Base-by-base conservation (phyloP, 2,113 vertebrate species). In the Takifugu flavidus region DNA sequence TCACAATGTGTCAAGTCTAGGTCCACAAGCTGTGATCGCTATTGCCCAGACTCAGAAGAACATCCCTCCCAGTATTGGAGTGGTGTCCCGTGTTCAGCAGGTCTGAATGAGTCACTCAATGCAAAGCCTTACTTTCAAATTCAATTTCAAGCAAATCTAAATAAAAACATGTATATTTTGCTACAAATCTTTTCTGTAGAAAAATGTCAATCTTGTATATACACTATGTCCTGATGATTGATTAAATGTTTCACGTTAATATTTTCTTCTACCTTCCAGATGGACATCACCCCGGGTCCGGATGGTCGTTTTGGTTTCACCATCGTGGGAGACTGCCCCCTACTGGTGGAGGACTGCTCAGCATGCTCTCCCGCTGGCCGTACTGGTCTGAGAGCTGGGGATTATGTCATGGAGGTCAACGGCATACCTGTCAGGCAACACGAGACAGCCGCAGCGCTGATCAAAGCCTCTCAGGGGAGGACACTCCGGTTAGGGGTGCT, bases 21-120 rank as follows among this genome's bases (percentile, higher is more conserved):
- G 86, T 64, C 77, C 84, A 0, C 85, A 94, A 66, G 89, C 89
- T 0, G 90, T 99, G 25, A 79, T 92, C 2, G 79, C 82, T 68
- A 87, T 98, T 70, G 96, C 95, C 4, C 88, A 90, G 69, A 74
- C 86, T 57, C 96, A 96, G 76, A 77, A 84, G 70, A 95, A 91
- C 25, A 94, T 98, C 51, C 96, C 96, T 2, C 95, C 96, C 14
- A 99, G 96, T 81, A 98, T 98, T 0, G 96, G 96, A 0, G 96
- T 98, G 70, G 93, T 96, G 65, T 96, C 94, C 3, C 91, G 94
- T 60, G 87, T 95, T 66, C 91, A 91, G 70, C 92, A 90, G 74
- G 91, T 92, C 51, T 44, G 39, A 39, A 39, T 1, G 8, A 11
- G 7, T 39, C 8, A 8, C 34, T 39, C 0, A 39, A 31, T 31